phyloP scores from a whole-genome alignment of 2,113 vertebrate genomes.

The Equus przewalskii region DNA sequence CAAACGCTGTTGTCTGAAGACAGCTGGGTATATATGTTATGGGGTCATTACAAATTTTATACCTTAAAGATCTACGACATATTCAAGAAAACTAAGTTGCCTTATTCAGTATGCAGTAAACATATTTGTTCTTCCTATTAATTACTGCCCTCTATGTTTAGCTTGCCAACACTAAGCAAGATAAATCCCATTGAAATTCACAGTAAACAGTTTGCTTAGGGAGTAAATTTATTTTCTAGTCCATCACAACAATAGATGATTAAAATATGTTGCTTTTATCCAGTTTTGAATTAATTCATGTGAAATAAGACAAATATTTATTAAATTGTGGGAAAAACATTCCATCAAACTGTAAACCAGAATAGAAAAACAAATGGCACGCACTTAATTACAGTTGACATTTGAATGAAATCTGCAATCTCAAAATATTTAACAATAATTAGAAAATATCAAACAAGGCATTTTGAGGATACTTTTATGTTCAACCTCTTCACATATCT shows the following conservation, averaged over 20 bases:
- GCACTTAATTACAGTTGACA: conserved; percentile 74
- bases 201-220: conserved; percentile 70
- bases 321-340: conserved; percentile 71
- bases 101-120: conserved; percentile 29
- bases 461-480: conserved; percentile 33
- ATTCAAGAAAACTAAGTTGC: neutral
- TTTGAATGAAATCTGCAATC: conserved; percentile 77
- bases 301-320: conserved; percentile 82
- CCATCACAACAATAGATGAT: conserved; percentile 75
- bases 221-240: conserved; percentile 69
- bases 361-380: conserved; percentile 77
- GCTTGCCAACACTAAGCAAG: conserved; percentile 58
- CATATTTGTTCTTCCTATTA: conserved; percentile 40
- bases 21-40: neutral
- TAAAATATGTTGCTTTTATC: conserved; percentile 72
- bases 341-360: conserved; percentile 72
- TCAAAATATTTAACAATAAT: conserved; percentile 71
- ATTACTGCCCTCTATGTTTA: conserved; percentile 35
- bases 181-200: conserved; percentile 70
- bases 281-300: conserved; percentile 75
- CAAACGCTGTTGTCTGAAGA: neutral
- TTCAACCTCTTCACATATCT: conserved; percentile 2
- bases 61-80: neutral
- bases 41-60: neutral
- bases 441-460: conserved; percentile 43